Percentiles rank a stretch among this genome's conserved stretches.
phyloP scores from a whole-genome alignment of 2,113 vertebrate genomes.

The Oryzias woworae region DNA sequence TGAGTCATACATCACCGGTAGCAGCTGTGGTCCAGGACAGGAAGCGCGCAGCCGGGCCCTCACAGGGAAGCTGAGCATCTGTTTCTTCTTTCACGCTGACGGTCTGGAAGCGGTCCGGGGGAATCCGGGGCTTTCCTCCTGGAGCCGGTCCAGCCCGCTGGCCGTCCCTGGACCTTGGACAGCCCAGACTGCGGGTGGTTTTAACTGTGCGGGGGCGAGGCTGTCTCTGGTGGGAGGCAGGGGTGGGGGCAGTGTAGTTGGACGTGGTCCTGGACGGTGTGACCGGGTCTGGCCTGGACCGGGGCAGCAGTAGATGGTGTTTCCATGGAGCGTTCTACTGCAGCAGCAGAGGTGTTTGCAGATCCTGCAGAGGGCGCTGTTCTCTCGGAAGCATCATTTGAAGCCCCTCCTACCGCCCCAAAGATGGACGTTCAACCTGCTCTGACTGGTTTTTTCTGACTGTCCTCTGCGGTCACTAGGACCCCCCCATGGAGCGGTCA shows the following conservation, averaged over 20 bases:
- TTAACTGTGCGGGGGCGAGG: slow-evolving; percentile 1
- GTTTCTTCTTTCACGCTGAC: slow-evolving; percentile 79
- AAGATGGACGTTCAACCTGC: slow-evolving; percentile 7
- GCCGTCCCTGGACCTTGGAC: slow-evolving; percentile 6
- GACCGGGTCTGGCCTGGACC: slow-evolving; percentile 1
- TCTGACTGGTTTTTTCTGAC: slow-evolving; percentile 12
- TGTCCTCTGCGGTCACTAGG: slow-evolving; percentile 22
- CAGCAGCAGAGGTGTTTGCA: slow-evolving; percentile 16
- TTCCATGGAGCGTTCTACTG: not conserved
- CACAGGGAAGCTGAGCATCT: slow-evolving; percentile 84
- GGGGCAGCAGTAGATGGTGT: not conserved
- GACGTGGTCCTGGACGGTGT: slow-evolving; percentile 21
- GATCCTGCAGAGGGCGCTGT: slow-evolving; percentile 12
- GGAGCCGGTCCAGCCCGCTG: slow-evolving; percentile 15
- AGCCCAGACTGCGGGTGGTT: slow-evolving; percentile 5
- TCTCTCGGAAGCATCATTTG: slow-evolving; percentile 16
- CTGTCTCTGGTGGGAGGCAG: slow-evolving; percentile 19
- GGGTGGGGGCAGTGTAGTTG: slow-evolving; percentile 8
- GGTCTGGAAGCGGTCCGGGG: slow-evolving; percentile 58
- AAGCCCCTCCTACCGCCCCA: not conserved
- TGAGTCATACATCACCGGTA: slow-evolving; percentile 80
- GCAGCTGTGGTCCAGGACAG: slow-evolving; percentile 89
- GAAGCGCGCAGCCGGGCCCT: slow-evolving; percentile 83
- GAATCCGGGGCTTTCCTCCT: slow-evolving; percentile 79
- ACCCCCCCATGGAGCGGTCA: slow-evolving; percentile 10